Conservation (phyloP, 2,113 vertebrate species). For the Gambusia affinis region DNA sequence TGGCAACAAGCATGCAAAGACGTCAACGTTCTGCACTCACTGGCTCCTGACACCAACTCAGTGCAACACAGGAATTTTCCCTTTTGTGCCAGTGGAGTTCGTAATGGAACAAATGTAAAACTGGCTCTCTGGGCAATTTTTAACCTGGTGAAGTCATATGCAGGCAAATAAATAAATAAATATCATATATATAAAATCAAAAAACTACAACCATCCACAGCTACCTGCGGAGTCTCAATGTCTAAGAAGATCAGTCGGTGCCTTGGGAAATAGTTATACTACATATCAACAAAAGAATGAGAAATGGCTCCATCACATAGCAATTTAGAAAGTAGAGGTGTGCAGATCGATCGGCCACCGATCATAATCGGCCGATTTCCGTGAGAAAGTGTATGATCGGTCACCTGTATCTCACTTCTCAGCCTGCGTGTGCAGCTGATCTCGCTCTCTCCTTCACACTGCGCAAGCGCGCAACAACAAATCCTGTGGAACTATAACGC, state of each 20-base stretch:
- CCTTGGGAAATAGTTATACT: conserved; percentile 1
- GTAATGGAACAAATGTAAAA: conserved; percentile 60
- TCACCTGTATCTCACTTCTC: too few relatives aligned
- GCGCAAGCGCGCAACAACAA: too few relatives aligned
- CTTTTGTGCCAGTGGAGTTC: conserved; percentile 59
- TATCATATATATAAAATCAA: background rate
- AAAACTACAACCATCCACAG: conserved; percentile 37
- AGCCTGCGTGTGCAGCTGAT: too few relatives aligned
- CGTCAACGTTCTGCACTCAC: conserved; percentile 70
- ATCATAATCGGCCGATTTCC: too few relatives aligned
- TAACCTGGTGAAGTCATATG: conserved; percentile 62
- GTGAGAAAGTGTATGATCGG: too few relatives aligned
- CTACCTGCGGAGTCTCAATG: conserved; percentile 4
- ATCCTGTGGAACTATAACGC: too few relatives aligned
- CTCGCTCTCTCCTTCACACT: too few relatives aligned
- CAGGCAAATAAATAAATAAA: conserved; percentile 6
- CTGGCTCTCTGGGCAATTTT: conserved; percentile 56
- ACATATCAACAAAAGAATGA: conserved; percentile 9
- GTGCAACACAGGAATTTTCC: conserved; percentile 63
- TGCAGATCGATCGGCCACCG: too few relatives aligned
- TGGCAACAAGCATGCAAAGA: conserved; percentile 54
- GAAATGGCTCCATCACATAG: conserved; percentile 33
- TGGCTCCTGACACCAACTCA: conserved; percentile 66
- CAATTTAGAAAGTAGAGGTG: background rate
- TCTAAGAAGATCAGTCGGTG: conserved; percentile 1